phyloP scores from a whole-genome alignment of 64 coral and sea anemone species.

The Acropora tenuis region DNA sequence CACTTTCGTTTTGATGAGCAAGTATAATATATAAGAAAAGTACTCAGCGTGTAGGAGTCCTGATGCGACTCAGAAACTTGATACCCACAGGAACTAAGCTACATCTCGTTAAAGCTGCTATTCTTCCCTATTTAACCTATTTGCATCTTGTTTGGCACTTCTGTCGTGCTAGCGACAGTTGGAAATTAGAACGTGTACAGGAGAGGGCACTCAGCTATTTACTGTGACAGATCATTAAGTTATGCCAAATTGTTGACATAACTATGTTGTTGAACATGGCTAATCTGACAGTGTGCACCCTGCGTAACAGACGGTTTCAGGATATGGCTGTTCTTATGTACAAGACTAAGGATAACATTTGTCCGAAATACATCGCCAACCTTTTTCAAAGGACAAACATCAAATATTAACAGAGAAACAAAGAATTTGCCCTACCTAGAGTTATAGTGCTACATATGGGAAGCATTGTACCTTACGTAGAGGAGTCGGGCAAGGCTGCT shows the following conservation, averaged over 20 bases:
- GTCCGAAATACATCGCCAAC: neutral
- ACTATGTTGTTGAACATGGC: neutral
- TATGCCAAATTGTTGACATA: neutral
- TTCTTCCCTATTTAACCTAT: too few species aligned
- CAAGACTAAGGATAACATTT: neutral
- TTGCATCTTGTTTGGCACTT: too few species aligned
- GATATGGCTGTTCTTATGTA: conserved; percentile 3
- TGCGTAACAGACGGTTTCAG: neutral
- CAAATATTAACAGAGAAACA: conserved; percentile 5
- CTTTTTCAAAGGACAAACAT: neutral
- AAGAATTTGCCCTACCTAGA: neutral
- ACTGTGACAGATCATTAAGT: neutral
- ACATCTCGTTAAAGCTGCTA: too few species aligned
- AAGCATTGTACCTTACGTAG: too few species aligned
- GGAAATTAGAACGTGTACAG: too few species aligned
- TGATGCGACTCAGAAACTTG: too few species aligned
- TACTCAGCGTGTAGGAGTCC: too few species aligned
- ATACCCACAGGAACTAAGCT: too few species aligned
- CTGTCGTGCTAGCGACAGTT: too few species aligned
- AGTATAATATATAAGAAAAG: too few species aligned
- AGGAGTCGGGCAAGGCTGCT: too few species aligned
- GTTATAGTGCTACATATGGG: neutral
- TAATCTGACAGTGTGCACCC: neutral
- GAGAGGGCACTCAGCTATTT: neutral
- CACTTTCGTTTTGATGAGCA: too few species aligned